These are phyloP conservation scores for Campodea augens DNA, from an alignment of 1,140 invertebrate species.

Conservation along the genomic window DNA sequence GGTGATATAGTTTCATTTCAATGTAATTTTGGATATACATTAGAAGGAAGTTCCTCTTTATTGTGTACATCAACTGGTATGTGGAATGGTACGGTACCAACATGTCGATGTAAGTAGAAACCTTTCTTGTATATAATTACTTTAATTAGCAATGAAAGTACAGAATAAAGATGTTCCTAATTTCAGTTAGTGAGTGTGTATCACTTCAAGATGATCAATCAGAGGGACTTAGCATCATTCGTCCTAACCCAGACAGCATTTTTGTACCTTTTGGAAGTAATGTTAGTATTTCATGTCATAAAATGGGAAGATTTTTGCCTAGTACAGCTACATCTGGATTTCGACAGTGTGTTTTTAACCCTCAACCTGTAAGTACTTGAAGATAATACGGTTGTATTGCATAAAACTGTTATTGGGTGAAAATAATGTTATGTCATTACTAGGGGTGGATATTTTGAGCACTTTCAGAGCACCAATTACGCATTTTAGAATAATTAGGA, in stretches of 20 bases:
- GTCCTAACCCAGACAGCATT: conserved; percentile 54
- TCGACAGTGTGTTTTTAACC: conserved; percentile 89
- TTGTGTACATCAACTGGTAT: conserved; percentile 72
- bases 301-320: conserved; percentile 50
- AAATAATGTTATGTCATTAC: too few species aligned
- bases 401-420: too few species aligned
- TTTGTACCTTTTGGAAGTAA: conserved; percentile 75
- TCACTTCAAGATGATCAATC: conserved; percentile 71
- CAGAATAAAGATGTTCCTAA: neutral
- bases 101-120: conserved; percentile 61
- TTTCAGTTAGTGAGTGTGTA: conserved; percentile 70
- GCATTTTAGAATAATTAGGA: too few species aligned
- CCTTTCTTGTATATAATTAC: neutral
- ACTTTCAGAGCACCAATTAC: too few species aligned
- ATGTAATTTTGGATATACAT: conserved; percentile 86
- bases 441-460: too few species aligned
- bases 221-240: conserved; percentile 56
- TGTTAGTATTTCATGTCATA: conserved; percentile 62
- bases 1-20: conserved; percentile 79
- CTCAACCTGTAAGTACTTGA: conserved; percentile 42
- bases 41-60: conserved; percentile 62
- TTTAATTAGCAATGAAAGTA: neutral
- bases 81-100: conserved; percentile 85
- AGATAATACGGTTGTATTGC: too few species aligned
- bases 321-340: conserved; percentile 62